Evolutionary conservation across 2,113 vertebrate genomes (phyloP), one percentile per base, ranked within the genome.

Genomic region (Scatophagus argus): DNA sequence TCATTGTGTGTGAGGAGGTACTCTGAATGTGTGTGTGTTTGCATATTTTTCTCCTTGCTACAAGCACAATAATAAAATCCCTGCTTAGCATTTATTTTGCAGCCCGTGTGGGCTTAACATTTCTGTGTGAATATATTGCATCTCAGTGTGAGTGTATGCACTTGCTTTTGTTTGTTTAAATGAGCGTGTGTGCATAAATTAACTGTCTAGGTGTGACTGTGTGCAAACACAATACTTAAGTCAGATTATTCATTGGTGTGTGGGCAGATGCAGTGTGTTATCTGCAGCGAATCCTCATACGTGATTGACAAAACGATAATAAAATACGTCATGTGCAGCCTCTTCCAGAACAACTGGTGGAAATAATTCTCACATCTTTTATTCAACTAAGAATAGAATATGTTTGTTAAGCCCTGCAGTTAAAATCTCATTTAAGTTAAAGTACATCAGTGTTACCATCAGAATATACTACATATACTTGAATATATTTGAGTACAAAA

Each of bases 91-190:
- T 60, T 34, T 39, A 21, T 49, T 47, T 25, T 8, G n/a, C 19
- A 47, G 17, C 12, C 34, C 59, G 67, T 23, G 58, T 68, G 59
- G 43, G 29, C 51, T 32, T n/a, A 44, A 41, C 49, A 41, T 77
- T 67, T 63, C 29, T 14, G n/a, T 19, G 12, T n/a, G 21, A 34
- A 10, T 60, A 2, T 36, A 5, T 59, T 71, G 29, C 46, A 13
- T 58, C 10, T 75, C 6, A 19, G 0, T 3, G 14, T 36, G 38
- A 56, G 8, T 41, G 63, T 11, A 13, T 31, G 74, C 1, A 25
- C 62, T 70, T 47, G 36, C n/a, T n/a, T 49, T 21, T 59, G 51
- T 71, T 74, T 78, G 43, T 68, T 38, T 76, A 52, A 79, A 72
- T 78, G 51, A 14, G 12, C 51, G 16, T 5, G 23, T 9, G n/a